Conservation (phyloP, 2,113 vertebrate species). For the Apodemus speciosus region DNA sequence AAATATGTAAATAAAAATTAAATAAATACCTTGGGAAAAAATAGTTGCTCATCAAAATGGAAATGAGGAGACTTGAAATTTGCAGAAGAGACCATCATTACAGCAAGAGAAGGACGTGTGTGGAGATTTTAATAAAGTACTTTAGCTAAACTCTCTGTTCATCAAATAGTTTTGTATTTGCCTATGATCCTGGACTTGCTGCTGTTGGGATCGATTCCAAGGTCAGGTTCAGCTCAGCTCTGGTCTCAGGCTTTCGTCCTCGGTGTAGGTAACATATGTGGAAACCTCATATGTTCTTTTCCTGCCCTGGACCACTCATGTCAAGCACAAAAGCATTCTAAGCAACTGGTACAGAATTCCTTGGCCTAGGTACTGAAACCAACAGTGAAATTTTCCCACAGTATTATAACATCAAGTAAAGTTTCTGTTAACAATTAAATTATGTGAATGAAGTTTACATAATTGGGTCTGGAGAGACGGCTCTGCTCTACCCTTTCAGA, state of each 20-base stretch:
- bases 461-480: background rate
- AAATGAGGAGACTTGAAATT: slow-evolving; percentile 27
- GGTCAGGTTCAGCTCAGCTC: background rate
- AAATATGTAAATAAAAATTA: background rate
- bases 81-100: slow-evolving; percentile 33
- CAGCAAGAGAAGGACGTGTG: background rate
- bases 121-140: slow-evolving; percentile 1
- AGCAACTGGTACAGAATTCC: slow-evolving; percentile 10
- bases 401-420: background rate
- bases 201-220: background rate
- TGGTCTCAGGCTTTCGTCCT: background rate
- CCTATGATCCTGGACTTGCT: background rate
- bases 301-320: background rate
- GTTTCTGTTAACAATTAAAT: background rate
- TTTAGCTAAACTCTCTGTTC: background rate
- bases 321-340: slow-evolving; percentile 60
- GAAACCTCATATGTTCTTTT: background rate
- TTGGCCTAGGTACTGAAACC: background rate
- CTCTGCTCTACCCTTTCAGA: background rate
- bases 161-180: background rate
- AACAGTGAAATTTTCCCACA: background rate
- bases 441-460: background rate
- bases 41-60: slow-evolving; percentile 36
- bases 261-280: background rate
- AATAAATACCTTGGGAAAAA: background rate